These are phyloP conservation scores for Fringilla coelebs DNA, from an alignment of 2,797 vertebrate species.

Conservation along the genomic window DNA sequence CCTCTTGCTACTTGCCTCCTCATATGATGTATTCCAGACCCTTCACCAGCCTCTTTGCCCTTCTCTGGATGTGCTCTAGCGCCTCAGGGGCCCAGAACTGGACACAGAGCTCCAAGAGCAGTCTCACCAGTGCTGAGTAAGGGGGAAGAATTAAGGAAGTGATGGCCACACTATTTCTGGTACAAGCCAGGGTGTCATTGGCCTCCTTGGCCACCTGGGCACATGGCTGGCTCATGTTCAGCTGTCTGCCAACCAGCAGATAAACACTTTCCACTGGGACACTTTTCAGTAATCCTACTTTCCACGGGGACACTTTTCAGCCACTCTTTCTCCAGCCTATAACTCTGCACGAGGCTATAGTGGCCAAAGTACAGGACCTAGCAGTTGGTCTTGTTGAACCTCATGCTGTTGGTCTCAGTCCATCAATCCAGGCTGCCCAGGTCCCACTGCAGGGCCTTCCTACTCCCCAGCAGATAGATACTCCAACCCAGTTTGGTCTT, in stretches of 20 bases:
- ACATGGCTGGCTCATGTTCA: background rate
- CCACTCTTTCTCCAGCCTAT: background rate
- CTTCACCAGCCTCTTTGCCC: background rate
- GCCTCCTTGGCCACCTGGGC: background rate
- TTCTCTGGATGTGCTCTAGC: background rate
- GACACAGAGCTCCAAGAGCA: background rate
- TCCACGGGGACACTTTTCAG: accelerated
- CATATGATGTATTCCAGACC: background rate
- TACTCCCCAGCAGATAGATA: background rate
- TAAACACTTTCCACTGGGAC: accelerated
- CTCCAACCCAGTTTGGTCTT: background rate
- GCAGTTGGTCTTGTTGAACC: too few species aligned
- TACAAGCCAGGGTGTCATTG: background rate
- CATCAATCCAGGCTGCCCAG: background rate
- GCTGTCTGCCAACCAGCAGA: background rate
- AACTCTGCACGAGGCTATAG: background rate
- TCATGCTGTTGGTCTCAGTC: background rate
- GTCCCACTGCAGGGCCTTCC: background rate
- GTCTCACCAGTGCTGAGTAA: background rate
- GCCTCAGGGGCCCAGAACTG: background rate
- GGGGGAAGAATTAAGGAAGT: background rate
- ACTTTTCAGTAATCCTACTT: background rate
- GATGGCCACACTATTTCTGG: background rate
- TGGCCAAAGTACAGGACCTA: background rate
- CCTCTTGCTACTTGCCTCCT: background rate